A percentile compares a stretch with the other conserved stretches of the same genome.
These are phyloP conservation scores for Eulithis testata DNA, from an alignment of 2,888 invertebrate species.

Conservation along the genomic window DNA sequence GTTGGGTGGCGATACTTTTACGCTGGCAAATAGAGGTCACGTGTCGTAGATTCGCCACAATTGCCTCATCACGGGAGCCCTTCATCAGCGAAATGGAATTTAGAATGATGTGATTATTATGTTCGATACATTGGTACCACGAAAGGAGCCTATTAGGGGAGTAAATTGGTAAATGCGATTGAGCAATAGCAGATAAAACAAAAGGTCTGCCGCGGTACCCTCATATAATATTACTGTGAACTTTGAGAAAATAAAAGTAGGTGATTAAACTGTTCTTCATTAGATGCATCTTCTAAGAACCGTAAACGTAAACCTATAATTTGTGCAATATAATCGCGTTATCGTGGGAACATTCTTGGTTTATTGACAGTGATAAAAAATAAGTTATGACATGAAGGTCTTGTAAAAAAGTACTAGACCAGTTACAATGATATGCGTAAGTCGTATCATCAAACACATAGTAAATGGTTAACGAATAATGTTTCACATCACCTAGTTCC, in stretches of 20 bases:
- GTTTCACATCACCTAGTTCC: conserved; percentile 64
- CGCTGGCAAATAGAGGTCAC: conserved; percentile 79
- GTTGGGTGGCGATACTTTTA: conserved; percentile 70
- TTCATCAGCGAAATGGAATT: conserved; percentile 63
- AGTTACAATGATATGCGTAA: conserved; percentile 47
- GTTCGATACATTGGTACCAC: conserved; percentile 62
- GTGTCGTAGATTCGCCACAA: conserved; percentile 76
- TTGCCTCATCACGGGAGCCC: conserved; percentile 66
- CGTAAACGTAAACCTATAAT: conserved; percentile 48
- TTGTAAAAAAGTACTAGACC: conserved; percentile 42
- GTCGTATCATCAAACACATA: conserved; percentile 48
- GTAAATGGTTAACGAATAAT: conserved; percentile 46
- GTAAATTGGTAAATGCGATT: conserved; percentile 25
- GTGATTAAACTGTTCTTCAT: conserved; percentile 16
- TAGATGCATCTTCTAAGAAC: conserved; percentile 45
- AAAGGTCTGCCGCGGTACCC: conserved; percentile 4
- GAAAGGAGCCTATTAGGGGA: conserved; percentile 49
- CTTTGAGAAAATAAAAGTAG: conserved; percentile 14
- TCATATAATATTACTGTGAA: conserved; percentile 1
- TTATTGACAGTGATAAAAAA: conserved; percentile 61
- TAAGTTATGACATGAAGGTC: conserved; percentile 49
- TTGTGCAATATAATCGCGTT: conserved; percentile 55
- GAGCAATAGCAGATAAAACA: conserved; percentile 13
- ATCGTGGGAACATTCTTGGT: conserved; percentile 56
- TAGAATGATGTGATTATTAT: conserved; percentile 78